Conservation (phyloP, 2,888 invertebrate species). For the Drosophila emarginata region DNA sequence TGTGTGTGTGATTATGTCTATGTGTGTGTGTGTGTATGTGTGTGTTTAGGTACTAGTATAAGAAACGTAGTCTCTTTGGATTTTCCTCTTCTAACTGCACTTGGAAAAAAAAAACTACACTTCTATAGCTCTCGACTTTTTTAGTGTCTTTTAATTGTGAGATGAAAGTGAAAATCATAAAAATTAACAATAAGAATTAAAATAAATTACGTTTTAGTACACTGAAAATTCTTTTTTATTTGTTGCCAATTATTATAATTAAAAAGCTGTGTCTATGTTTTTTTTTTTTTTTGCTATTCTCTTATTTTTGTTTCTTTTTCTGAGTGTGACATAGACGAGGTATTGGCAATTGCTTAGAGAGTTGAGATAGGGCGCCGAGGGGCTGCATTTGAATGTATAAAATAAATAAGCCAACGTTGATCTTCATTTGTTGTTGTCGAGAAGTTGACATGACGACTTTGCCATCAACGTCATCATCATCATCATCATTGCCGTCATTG, state of each 20-base stretch:
- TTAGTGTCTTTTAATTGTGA: no score
- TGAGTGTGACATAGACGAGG: not conserved
- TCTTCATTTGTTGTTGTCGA: conserved; percentile 75
- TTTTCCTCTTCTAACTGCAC: not conserved
- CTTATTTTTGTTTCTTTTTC: not conserved
- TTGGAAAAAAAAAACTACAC: not conserved
- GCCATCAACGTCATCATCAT: conserved; percentile 33
- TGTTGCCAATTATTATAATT: not conserved
- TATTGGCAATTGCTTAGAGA: conserved; percentile 38
- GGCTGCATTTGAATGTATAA: conserved; percentile 57
- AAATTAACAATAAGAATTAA: no score
- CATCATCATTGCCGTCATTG: conserved; percentile 31
- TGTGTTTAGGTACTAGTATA: conserved; percentile 25
- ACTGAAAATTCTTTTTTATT: no score
- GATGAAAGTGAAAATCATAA: no score
- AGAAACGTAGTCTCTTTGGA: conserved; percentile 3
- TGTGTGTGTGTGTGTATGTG: no score
- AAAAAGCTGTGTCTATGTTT: no score
- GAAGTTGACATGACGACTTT: conserved; percentile 67
- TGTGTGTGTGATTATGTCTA: no score
- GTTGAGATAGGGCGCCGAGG: conserved; percentile 65
- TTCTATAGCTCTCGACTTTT: no score
- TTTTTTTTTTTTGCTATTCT: not conserved
- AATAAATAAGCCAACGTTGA: conserved; percentile 73
- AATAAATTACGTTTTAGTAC: no score